These are phyloP conservation scores for Tautogolabrus adspersus DNA, from an alignment of 2,113 vertebrate genomes.

Conservation along the genomic window DNA sequence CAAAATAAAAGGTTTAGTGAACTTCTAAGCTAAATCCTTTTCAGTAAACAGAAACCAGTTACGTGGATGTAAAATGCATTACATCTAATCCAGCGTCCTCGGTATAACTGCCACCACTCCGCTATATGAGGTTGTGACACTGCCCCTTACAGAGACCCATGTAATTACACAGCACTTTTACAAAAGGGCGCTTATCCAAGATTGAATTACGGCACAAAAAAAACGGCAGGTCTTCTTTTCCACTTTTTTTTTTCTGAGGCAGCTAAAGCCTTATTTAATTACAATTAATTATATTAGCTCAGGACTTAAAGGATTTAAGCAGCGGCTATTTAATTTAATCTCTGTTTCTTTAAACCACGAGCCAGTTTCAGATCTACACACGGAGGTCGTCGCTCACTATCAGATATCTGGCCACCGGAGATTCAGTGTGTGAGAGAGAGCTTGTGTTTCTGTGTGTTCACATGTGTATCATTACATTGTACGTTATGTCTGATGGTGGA, in stretches of 20 bases:
- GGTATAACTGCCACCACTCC: constrained; percentile 3
- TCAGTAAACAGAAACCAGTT: too few relatives aligned
- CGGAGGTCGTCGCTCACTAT: constrained; percentile 16
- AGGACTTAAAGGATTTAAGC: constrained; percentile 39
- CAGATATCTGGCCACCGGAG: constrained; percentile 13
- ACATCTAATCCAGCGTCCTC: constrained; percentile 21
- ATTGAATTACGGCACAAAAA: constrained; percentile 29
- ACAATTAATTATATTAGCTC: constrained; percentile 56
- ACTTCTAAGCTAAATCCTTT: neutral
- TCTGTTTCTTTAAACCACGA: constrained; percentile 1
- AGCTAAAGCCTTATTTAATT: constrained; percentile 61
- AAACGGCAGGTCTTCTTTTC: constrained; percentile 7
- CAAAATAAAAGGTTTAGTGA: neutral
- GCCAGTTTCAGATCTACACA: constrained; percentile 1
- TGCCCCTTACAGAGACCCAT: constrained; percentile 15
- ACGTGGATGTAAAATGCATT: neutral
- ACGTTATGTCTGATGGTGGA: constrained; percentile 13
- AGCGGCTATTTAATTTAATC: constrained; percentile 45
- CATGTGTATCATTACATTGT: constrained; percentile 8
- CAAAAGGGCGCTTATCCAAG: constrained; percentile 9
- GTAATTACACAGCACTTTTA: constrained; percentile 9
- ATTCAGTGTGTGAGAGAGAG: neutral
- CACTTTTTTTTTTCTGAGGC: neutral
- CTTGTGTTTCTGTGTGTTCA: constrained; percentile 13
- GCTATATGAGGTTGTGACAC: neutral